phyloP scores from a whole-genome alignment of 2,888 invertebrate genomes.

The Agriopis marginaria region DNA sequence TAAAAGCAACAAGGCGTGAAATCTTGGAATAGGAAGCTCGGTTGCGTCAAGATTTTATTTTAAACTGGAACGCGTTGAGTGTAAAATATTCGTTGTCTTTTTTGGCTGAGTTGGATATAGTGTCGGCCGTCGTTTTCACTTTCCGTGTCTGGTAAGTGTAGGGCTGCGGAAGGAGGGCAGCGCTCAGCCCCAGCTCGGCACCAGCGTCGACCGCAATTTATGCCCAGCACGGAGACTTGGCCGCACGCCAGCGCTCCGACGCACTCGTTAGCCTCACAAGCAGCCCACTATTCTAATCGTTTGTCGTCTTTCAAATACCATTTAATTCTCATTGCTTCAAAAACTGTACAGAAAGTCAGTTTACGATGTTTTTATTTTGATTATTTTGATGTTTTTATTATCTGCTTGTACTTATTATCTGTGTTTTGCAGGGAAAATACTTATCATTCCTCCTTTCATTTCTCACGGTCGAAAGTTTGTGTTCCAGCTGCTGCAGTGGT shows the following conservation, averaged over 20 bases:
- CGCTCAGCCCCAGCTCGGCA: slow-evolving; percentile 22
- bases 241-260: slow-evolving; percentile 65
- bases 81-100: slow-evolving; percentile 30
- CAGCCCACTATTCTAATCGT: slow-evolving; percentile 74
- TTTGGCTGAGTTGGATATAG: slow-evolving; percentile 41
- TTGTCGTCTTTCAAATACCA: slow-evolving; percentile 68
- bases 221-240: slow-evolving; percentile 61
- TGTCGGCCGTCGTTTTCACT: slow-evolving; percentile 63
- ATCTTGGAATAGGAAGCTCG: slow-evolving; percentile 10
- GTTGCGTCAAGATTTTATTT: slow-evolving; percentile 20
- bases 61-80: slow-evolving; percentile 26
- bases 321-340: slow-evolving; percentile 52
- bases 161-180: slow-evolving; percentile 43
- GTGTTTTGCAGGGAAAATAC: too few relatives aligned
- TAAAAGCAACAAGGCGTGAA: slow-evolving; percentile 9
- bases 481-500: too few relatives aligned
- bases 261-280: slow-evolving; percentile 70
- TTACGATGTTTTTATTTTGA: slow-evolving; percentile 32
- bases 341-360: slow-evolving; percentile 52
- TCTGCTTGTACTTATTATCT: too few relatives aligned
- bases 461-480: too few relatives aligned
- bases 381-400: not conserved
- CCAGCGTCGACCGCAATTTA: slow-evolving; percentile 67
- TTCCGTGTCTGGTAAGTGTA: slow-evolving; percentile 46
- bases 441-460: too few relatives aligned